A percentile compares a stretch with the other conserved stretches of the same genome.
These are phyloP conservation scores for Probosciger aterrimus DNA, from an alignment of 2,113 vertebrate genomes.

Conservation along the genomic window DNA sequence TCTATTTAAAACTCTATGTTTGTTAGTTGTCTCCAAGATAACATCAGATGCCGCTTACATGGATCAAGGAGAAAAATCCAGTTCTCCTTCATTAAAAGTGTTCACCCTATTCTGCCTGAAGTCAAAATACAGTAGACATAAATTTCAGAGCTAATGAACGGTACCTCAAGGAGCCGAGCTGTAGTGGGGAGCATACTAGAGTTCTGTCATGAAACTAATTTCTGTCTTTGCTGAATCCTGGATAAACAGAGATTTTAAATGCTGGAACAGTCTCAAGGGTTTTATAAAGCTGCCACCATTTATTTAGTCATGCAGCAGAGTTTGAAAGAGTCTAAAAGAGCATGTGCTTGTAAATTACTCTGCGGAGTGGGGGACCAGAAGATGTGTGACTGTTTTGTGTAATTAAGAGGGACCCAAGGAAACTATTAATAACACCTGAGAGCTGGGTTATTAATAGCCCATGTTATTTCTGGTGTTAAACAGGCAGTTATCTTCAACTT, in stretches of 20 bases:
- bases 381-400: neutral
- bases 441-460: neutral
- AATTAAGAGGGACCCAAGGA: constrained; percentile 39
- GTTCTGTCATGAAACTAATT: neutral
- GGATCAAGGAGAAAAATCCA: constrained; percentile 45
- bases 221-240: constrained; percentile 24
- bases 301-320: neutral
- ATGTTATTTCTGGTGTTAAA: constrained; percentile 17
- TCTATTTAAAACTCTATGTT: constrained; percentile 15
- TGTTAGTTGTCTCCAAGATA: constrained; percentile 41
- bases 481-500: neutral
- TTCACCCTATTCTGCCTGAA: constrained; percentile 29
- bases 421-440: constrained; percentile 47
- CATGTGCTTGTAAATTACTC: neutral
- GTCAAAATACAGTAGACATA: constrained; percentile 1
- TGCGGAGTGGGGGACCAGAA: neutral
- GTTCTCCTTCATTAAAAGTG: constrained; percentile 39
- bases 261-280: neutral
- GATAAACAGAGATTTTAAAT: constrained; percentile 40
- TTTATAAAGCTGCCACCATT: constrained; percentile 27
- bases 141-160: constrained; percentile 49
- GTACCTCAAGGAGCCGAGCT: neutral
- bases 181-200: neutral
- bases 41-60: neutral
- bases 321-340: neutral